Evolutionary conservation across 2,113 vertebrate genomes (phyloP), one percentile per base, ranked within the genome.

Genomic region (Dromaius novaehollandiae): DNA sequence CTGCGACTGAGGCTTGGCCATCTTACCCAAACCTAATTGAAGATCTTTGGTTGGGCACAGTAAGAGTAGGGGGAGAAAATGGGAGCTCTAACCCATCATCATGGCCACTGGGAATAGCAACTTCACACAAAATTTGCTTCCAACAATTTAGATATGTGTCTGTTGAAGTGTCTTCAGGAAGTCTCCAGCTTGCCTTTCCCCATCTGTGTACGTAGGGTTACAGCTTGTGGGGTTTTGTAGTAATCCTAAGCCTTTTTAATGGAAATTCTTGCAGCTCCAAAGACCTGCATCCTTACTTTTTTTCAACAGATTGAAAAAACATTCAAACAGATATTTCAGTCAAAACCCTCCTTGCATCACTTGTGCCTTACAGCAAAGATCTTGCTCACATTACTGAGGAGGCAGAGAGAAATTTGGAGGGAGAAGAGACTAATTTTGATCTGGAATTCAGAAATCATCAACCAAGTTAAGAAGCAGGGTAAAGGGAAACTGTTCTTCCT

Each of bases 181-280:
- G n/a, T 24, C 22, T 55, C 24, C 7, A 16, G 65, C 36, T 50
- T 56, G 56, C 51, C 13, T 40, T 73, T 58, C 21, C 21, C 40
- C 34, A 20, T 73, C 6, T 26, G 4, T 11, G 32, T 14, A 8
- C 0, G 0, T 13, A 25, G 26, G 46, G 48, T 66, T 78, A 28
- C 32, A 26, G 24, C 58, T 73, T 1, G 0, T 1, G 1, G 10
- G 20, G 20, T 50, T 64, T 51, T 58, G 32, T 21, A 8, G 53
- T 17, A 16, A 6, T 2, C 2, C n/a, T 7, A 6, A 46, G 30
- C n/a, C 30, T 50, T 78, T 51, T 36, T 2, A 2, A 0, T 36
- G 60, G 20, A 73, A 71, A 44, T 50, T 21, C 26, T 70, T 42
- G 22, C 34, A 65, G 6, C 15, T 22, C 8, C 42, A 40, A 21